A percentile compares a stretch with the other conserved stretches of the same genome.
phyloP scores from a whole-genome alignment of 2,888 invertebrate species.

The Limnephilus lunatus region DNA sequence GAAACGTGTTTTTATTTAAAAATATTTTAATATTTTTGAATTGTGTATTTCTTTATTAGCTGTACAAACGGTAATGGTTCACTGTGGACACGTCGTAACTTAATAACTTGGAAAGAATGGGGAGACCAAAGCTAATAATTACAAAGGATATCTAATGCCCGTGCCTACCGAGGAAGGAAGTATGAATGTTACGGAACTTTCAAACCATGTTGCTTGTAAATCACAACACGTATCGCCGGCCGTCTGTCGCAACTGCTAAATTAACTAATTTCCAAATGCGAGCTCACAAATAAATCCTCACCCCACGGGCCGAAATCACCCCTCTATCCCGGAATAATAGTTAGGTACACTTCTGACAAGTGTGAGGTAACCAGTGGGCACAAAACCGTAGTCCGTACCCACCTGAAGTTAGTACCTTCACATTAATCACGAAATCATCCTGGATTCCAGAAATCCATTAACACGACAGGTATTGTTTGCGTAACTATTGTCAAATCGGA shows the following conservation, averaged over 20 bases:
- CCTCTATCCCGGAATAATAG: slow-evolving; percentile 27
- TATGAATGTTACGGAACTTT: slow-evolving; percentile 34
- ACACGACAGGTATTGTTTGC: slow-evolving; percentile 40
- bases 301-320: slow-evolving; percentile 13
- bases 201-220: slow-evolving; percentile 48
- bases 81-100: neutral
- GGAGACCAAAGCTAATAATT: neutral
- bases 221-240: slow-evolving; percentile 58
- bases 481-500: slow-evolving; percentile 13
- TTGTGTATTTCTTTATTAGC: too few species aligned
- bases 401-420: neutral
- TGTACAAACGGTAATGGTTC: neutral
- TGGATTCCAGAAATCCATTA: slow-evolving; percentile 31
- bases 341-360: neutral
- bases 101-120: neutral
- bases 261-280: slow-evolving; percentile 65
- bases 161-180: neutral
- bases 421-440: neutral
- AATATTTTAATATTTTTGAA: neutral
- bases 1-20: neutral
- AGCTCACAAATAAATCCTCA: slow-evolving; percentile 54
- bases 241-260: slow-evolving; percentile 65
- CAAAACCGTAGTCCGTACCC: neutral
- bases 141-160: neutral
- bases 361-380: slow-evolving; percentile 2